These are phyloP conservation scores for Sinocyclocheilus anophthalmus DNA, from an alignment of 2,113 vertebrate species.

Conservation along the genomic window DNA sequence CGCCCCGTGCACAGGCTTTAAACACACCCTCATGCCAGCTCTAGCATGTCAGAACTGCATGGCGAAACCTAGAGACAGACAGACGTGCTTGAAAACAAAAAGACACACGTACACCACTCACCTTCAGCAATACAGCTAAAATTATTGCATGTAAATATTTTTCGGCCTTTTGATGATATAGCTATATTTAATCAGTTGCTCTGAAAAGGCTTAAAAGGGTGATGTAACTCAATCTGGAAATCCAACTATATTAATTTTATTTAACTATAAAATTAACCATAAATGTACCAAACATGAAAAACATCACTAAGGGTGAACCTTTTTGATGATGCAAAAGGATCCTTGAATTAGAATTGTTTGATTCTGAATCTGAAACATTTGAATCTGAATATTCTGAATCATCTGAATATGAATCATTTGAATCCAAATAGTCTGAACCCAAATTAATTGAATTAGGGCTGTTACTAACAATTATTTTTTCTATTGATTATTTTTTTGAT, in stretches of 20 bases:
- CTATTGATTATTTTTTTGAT: too few species aligned
- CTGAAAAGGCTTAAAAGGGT: background rate
- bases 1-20: background rate
- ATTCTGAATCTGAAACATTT: too few species aligned
- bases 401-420: too few species aligned
- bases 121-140: background rate
- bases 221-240: background rate
- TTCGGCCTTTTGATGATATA: background rate
- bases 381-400: too few species aligned
- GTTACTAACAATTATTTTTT: too few species aligned
- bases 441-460: too few species aligned
- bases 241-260: background rate
- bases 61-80: slow-evolving; percentile 13
- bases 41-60: background rate
- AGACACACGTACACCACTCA: slow-evolving; percentile 1
- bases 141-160: background rate
- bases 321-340: background rate
- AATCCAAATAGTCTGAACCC: too few species aligned
- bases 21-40: background rate
- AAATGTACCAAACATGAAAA: background rate
- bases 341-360: too few species aligned
- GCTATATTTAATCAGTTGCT: background rate
- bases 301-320: background rate
- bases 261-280: background rate
- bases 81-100: slow-evolving; percentile 8